Evolutionary conservation across 2,113 vertebrate genomes (phyloP), one percentile per base, ranked within the genome.

Genomic region (Sarotherodon lohbergeri): DNA sequence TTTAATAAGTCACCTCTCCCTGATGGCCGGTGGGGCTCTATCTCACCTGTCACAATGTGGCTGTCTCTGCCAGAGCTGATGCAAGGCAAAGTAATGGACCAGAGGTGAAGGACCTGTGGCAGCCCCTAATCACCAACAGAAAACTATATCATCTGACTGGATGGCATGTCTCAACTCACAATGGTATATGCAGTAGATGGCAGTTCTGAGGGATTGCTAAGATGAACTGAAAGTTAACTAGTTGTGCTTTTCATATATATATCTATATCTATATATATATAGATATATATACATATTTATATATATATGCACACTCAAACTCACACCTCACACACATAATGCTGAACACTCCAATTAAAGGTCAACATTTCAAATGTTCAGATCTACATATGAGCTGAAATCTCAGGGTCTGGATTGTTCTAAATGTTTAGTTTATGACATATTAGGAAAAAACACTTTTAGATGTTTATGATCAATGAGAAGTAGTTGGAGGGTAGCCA

Each of bases 1-100:
- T 93, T 94, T 91, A 93, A 93, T 91, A 89, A 91, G 84, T 91
- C 86, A 81, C 63, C 85, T 59, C 84, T 68, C 46, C 27, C 78
- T 79, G 88, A 76, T 80, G 90, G 89, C 88, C 88, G 5, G 17
- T 56, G 78, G 81, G 76, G 63, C 83, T 90, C 82, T 17, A 41
- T 80, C 88, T 87, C 41, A 90, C 73, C 91, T 92, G 92, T 94
- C 95, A 94, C 56, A 73, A 24, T 79, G 13, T 55, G 46, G 46
- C 82, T 32, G 82, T 86, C 88, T 84, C 80, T 81, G 63, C 54
- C 6, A 1, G 59, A 46, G 32, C 78, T 90, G 90, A 93, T 88
- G 90, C 55, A 88, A 84, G 89, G 86, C 81, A 88, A 86, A 93
- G 80, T 89, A 93, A 94, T 90, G 88, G 87, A 52, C 32, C 81